Evolutionary conservation across 2,113 vertebrate genomes (phyloP), one percentile per base, ranked within the genome.

Genomic region (Zapornia atra): DNA sequence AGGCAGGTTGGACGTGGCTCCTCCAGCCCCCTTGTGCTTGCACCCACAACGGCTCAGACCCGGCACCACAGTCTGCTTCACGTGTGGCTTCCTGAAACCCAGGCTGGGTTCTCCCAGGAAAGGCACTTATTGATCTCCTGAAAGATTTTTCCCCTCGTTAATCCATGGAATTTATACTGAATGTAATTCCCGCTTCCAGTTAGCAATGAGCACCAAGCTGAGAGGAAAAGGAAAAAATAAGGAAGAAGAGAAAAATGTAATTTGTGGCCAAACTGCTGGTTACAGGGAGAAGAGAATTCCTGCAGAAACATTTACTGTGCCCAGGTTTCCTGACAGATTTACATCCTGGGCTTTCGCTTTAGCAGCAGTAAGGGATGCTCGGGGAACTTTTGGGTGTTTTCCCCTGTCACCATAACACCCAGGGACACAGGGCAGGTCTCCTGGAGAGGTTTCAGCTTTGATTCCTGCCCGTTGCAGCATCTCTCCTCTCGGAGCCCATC

Each of bases 341-440:
- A 7, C 10, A 10, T 25, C 57, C 69, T 48, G 29, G 17, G 17
- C 38, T 85, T 53, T 82, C 50, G 2, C 31, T 60, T 44, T 5
- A 4, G 38, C 38, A 28, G 61, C 6, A 42, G 10, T 1, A 60
- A 18, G n/a, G 59, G 25, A 28, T 28, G 9, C 26, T 31, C 26
- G 14, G 93, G 15, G 15, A 87, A 72, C n/a, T 90, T 24, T 2
- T 28, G 64, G 46, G 31, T 51, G 42, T 12, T 71, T 50, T 59
- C 20, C 2, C 0, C 1, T 1, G 61, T 1, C 13, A 1, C 24
- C 20, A 48, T 66, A 2, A 71, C n/a, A 60, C 2, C 16, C 91
- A 34, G 42, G 0, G 2, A 6, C 0, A 1, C 1, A 0, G 44
- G 50, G 44, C 25, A 46, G 51, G 2, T 70, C 34, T 48, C 12